Evolutionary conservation across 2,113 vertebrate species (phyloP).

Genomic region (Fukomys damarensis): DNA sequence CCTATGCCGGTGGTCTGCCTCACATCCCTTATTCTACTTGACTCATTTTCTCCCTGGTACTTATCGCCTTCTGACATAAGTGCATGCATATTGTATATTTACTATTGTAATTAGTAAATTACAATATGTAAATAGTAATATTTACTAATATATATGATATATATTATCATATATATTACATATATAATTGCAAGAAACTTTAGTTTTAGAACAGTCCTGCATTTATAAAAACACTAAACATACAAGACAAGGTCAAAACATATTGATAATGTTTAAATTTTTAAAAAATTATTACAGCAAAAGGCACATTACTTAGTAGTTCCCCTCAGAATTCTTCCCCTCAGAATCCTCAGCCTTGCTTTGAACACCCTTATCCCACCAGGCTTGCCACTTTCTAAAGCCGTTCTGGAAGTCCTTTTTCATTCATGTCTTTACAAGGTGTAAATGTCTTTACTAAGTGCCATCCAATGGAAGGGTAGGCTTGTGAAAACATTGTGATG

Average conservation of each 20-base stretch:
- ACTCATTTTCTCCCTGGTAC: neutral
- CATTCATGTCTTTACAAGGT: neutral
- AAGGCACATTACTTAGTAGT: neutral
- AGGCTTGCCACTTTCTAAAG: neutral
- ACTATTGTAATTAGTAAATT: too few relatives aligned
- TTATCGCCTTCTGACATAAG: neutral
- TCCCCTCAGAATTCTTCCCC: neutral
- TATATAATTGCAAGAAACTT: constrained; percentile 10
- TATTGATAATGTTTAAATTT: neutral
- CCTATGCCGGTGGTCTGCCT: neutral
- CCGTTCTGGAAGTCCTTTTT: neutral
- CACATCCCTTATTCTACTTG: neutral
- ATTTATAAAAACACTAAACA: constrained; percentile 9
- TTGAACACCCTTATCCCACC: neutral
- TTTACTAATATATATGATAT: neutral
- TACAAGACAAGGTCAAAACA: neutral
- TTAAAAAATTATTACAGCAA: neutral
- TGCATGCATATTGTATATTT: neutral
- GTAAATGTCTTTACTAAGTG: neutral
- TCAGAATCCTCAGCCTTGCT: neutral
- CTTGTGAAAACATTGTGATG: neutral
- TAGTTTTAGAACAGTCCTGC: neutral
- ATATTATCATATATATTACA: neutral
- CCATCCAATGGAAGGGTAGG: neutral
- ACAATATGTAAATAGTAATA: too few relatives aligned